Base-by-base conservation (phyloP, 1,140 invertebrate species). In the Drosophila subpulchrella region DNA sequence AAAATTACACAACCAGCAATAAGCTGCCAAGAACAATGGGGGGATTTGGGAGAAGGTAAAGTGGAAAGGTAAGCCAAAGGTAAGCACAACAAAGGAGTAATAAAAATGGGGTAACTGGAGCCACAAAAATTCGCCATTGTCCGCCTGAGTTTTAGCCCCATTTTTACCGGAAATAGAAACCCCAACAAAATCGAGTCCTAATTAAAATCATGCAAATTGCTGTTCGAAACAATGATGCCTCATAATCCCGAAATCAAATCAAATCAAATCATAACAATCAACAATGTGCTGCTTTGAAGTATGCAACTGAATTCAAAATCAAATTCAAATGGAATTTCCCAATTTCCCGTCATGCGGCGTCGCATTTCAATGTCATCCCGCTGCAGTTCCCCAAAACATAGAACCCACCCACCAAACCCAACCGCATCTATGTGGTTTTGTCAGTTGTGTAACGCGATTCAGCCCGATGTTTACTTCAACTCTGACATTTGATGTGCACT, bases 401-500 rank as follows among this genome's bases (percentile, higher is more conserved):
- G 3, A 39, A 4, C 38, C 17, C 17, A 46, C 32, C 12, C 38
- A 55, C 6, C 46, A 34, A 46, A 6, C 4, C 46, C 1, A 59
- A 39, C 41, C 39, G n/a, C 47, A 53, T 58, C 38, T 34, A 10
- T 63, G 66, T 71, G 66, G 48, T 76, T 81, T 67, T 63, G 78
- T 68, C 78, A 73, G 73, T 58, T 72, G 59, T 42, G 17, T 32
- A 65, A 47, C 41, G 74, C 58, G 59, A 62, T 59, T 61, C 10
- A 30, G 60, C 10, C 36, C 47, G 32, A 36, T 44, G 51, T 48
- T 76, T 68, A 44, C 59, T 65, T 72, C 60, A 63, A 75, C 60
- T 81, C 47, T 81, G 82, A 57, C 78, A 78, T 75, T 86, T 75
- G 59, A 66, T 72, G 48, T 41, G 39, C 42, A 30, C 51, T 48